Conservation (phyloP, 2,888 invertebrate genomes). For the Autographa pulchrina region DNA sequence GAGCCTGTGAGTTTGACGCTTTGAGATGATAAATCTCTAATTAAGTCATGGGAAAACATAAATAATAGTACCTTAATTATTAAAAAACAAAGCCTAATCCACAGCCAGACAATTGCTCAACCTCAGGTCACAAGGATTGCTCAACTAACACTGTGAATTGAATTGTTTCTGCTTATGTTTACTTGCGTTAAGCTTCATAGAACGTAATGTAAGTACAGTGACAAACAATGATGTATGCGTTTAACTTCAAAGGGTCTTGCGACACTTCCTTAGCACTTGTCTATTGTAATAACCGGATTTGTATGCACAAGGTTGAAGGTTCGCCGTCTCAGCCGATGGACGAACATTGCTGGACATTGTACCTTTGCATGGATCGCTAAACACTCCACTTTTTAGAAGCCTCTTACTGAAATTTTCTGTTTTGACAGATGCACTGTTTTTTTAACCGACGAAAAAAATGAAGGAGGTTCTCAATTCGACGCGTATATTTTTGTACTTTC, state of each 20-base stretch:
- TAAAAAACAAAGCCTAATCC: not conserved
- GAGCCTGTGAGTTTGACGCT: too few species aligned
- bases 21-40: too few species aligned
- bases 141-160: not conserved
- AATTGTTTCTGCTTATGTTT: not conserved
- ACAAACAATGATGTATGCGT: slow-evolving; percentile 1
- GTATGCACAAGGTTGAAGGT: slow-evolving; percentile 1
- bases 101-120: not conserved
- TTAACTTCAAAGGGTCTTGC: not conserved
- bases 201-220: slow-evolving; percentile 3
- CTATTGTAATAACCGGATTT: slow-evolving; percentile 1
- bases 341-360: too few species aligned
- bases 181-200: slow-evolving; percentile 1
- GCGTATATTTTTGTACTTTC: too few species aligned
- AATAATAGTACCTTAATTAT: not conserved
- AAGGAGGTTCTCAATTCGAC: too few species aligned
- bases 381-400: too few species aligned
- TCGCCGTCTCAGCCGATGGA: not conserved
- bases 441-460: too few species aligned
- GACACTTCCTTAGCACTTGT: slow-evolving; percentile 3
- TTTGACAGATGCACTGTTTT: too few species aligned
- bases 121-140: not conserved
- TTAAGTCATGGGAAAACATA: not conserved
- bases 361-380: too few species aligned
- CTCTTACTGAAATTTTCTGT: too few species aligned